Conservation (phyloP, 53 echinoderm and acorn worm genomes). For the Antedon mediterranea region DNA sequence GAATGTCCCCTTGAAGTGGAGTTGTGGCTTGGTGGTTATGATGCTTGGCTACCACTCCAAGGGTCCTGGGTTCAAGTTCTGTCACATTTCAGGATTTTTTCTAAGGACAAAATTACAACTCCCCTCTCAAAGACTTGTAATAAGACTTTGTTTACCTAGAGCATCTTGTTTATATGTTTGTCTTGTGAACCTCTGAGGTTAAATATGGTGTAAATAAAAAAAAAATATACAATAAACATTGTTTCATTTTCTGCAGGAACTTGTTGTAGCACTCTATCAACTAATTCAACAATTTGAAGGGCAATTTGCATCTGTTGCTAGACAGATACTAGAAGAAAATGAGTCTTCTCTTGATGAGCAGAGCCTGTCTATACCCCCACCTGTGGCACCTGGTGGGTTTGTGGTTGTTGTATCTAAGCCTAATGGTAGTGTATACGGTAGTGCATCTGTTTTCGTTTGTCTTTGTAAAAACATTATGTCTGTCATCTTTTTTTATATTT, state of each 20-base stretch:
- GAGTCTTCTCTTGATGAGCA: constrained; percentile 33
- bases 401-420: constrained; percentile 50
- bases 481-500: neutral
- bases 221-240: neutral
- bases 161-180: too few species aligned
- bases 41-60: too few species aligned
- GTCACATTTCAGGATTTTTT: too few species aligned
- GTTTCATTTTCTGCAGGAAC: constrained; percentile 33
- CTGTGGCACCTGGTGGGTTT: constrained; percentile 62
- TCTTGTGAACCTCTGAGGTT: too few species aligned
- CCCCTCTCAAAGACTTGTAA: too few species aligned
- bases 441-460: neutral
- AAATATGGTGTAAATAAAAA: too few species aligned
- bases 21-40: too few species aligned
- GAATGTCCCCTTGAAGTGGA: too few species aligned
- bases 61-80: too few species aligned
- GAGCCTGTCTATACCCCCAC: constrained; percentile 36
- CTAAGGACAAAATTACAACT: too few species aligned
- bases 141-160: too few species aligned
- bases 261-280: constrained; percentile 80
- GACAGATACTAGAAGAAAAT: constrained; percentile 76
- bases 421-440: constrained; percentile 80
- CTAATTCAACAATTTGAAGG: constrained; percentile 75
- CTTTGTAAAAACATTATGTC: neutral
- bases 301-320: constrained; percentile 72